Evolutionary conservation across 2,113 vertebrate genomes (phyloP).

Genomic region (Gymnarchus niloticus): DNA sequence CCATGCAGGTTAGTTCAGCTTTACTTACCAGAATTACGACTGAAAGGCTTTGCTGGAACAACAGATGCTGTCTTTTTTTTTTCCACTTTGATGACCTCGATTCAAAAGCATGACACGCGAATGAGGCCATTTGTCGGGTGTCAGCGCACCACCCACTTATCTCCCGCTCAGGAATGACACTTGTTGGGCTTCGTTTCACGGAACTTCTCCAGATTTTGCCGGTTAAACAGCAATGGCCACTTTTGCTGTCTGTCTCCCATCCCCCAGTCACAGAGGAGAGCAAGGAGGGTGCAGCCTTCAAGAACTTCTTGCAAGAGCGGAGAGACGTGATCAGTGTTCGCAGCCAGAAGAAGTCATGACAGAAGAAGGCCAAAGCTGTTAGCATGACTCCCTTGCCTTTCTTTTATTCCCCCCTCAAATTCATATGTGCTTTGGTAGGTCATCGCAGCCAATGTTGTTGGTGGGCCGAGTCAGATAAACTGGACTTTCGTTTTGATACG

Average conservation of each 20-base stretch:
- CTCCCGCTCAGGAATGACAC: background rate
- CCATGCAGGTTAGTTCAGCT: slow-evolving; percentile 67
- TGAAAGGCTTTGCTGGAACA: background rate
- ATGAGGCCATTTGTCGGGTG: background rate
- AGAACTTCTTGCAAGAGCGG: slow-evolving; percentile 77
- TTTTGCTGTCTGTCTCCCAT: slow-evolving; percentile 7
- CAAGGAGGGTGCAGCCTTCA: slow-evolving; percentile 75
- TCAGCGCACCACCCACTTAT: background rate
- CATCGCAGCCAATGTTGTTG: background rate
- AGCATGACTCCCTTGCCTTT: background rate
- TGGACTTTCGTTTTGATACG: background rate
- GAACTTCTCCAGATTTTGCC: background rate
- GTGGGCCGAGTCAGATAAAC: background rate
- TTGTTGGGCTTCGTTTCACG: background rate
- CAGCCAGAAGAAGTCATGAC: slow-evolving; percentile 47
- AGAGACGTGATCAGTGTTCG: slow-evolving; percentile 66
- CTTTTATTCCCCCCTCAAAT: background rate
- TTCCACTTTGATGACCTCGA: background rate
- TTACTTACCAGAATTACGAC: too few species aligned
- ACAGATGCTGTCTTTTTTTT: background rate
- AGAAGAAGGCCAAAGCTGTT: background rate
- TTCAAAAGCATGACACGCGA: background rate
- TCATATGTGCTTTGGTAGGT: background rate
- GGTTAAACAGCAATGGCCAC: background rate
- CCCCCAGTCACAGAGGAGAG: slow-evolving; percentile 76